Evolutionary conservation across 2,888 invertebrate species (phyloP).

Genomic region (Calameuta pallipes): DNA sequence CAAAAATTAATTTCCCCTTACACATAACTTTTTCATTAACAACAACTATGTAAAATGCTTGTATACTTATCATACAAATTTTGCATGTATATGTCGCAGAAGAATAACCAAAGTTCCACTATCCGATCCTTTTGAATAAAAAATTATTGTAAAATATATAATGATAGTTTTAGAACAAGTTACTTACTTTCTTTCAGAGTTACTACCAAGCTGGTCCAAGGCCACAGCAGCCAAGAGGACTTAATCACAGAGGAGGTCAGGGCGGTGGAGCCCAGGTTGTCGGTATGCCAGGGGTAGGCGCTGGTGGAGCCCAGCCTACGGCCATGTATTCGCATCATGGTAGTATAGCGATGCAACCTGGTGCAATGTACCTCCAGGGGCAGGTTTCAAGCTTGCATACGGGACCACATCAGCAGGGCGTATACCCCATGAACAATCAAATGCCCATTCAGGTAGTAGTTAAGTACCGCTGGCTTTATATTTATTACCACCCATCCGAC

Average conservation of each 20-base stretch:
- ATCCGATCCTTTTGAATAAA: no score
- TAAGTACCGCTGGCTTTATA: constrained; percentile 26
- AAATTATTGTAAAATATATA: no score
- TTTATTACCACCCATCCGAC: constrained; percentile 17
- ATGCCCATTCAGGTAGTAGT: constrained; percentile 51
- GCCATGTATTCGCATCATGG: constrained; percentile 49
- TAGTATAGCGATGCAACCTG: constrained; percentile 43
- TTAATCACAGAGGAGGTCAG: constrained; percentile 55
- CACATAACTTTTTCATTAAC: background rate
- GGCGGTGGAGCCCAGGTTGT: constrained; percentile 51
- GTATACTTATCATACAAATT: background rate
- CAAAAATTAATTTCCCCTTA: background rate
- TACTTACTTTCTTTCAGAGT: constrained; percentile 30
- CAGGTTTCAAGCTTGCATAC: constrained; percentile 53
- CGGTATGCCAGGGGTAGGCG: constrained; percentile 51
- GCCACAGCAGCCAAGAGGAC: constrained; percentile 52
- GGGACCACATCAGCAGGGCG: constrained; percentile 49
- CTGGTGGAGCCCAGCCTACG: constrained; percentile 53
- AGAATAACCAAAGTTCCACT: background rate
- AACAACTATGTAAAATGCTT: background rate
- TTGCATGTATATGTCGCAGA: background rate
- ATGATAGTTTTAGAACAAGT: background rate
- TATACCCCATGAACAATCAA: constrained; percentile 50
- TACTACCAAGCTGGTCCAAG: constrained; percentile 52
- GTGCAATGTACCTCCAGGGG: constrained; percentile 47